Conservation (phyloP, 2,113 vertebrate genomes). For the Nansenia antarctica region DNA sequence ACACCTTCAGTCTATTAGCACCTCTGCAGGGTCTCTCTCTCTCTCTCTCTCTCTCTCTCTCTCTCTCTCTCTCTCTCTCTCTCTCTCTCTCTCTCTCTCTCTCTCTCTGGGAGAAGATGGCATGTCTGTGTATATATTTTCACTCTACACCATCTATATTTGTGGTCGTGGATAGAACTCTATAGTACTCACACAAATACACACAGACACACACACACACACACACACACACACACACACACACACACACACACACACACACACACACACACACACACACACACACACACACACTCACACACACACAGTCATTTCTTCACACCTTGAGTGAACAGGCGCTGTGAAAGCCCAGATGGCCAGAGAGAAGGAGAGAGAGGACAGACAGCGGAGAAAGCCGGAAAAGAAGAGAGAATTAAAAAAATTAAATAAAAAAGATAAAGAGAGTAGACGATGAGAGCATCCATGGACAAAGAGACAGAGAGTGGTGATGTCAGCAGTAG, state of each 20-base stretch:
- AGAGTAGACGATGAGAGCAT: neutral
- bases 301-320: conserved; percentile 28
- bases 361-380: neutral
- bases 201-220: neutral
- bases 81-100: no score
- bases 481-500: conserved; percentile 14
- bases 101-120: no score
- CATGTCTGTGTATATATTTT: no score
- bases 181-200: neutral
- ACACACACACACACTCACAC: neutral
- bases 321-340: conserved; percentile 47
- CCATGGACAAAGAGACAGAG: neutral
- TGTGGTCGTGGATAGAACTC: no score
- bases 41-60: no score
- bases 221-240: neutral
- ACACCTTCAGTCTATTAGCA: conserved; percentile 57
- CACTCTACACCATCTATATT: no score
- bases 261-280: neutral
- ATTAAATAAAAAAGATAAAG: conserved; percentile 1
- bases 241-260: neutral
- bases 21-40: conserved; percentile 38
- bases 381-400: neutral
- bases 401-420: no score
- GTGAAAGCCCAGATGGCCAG: conserved; percentile 42
- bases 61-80: no score